These are phyloP conservation scores for Merodon equestris DNA, from an alignment of 2,888 invertebrate species.

Conservation along the genomic window DNA sequence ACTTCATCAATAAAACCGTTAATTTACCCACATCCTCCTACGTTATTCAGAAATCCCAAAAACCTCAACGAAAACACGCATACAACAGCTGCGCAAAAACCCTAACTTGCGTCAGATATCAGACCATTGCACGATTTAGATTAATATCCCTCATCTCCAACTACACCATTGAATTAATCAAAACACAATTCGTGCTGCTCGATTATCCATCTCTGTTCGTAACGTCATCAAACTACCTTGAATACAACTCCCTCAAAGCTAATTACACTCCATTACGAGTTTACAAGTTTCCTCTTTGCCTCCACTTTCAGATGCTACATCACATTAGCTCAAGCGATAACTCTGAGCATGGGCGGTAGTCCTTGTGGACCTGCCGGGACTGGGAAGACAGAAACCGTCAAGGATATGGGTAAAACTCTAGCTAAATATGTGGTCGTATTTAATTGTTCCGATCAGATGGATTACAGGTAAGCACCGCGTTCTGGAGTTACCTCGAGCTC, in stretches of 20 bases:
- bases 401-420: conserved; percentile 98
- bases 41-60: too few species aligned
- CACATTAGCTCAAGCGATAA: conserved; percentile 95
- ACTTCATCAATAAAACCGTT: too few species aligned
- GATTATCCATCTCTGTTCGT: too few species aligned
- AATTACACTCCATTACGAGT: conserved; percentile 23
- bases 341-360: conserved; percentile 97
- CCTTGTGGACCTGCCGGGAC: conserved; percentile 99
- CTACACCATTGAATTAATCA: too few species aligned
- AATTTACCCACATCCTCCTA: too few species aligned
- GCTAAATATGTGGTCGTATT: conserved; percentile 98
- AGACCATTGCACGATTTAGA: too few species aligned
- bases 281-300: background rate
- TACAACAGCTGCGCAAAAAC: too few species aligned
- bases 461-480: conserved; percentile 83
- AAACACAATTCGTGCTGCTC: too few species aligned
- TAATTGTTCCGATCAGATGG: conserved; percentile 99
- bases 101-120: too few species aligned
- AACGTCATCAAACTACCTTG: conserved; percentile 1
- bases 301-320: conserved; percentile 91
- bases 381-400: conserved; percentile 98
- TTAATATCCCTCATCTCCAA: too few species aligned
- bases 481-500: background rate
- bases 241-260: conserved; percentile 9
- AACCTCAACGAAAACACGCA: too few species aligned